Conservation (phyloP, 2,113 vertebrate genomes). For the Hypomesus transpacificus region DNA sequence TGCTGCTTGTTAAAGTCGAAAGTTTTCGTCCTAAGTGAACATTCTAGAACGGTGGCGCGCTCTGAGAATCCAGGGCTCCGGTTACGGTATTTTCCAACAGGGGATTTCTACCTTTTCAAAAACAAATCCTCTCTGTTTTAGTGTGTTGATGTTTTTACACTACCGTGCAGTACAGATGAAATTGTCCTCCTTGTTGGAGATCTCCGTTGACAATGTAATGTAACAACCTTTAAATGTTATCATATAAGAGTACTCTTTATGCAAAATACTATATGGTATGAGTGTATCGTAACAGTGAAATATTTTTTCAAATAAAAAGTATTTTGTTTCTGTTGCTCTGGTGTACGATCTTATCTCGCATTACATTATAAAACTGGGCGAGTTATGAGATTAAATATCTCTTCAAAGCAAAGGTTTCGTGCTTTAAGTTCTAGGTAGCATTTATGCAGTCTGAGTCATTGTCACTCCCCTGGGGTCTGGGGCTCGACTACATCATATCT, state of each 20-base stretch:
- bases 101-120: not conserved
- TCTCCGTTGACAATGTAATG: conserved; percentile 89
- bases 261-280: conserved; percentile 94
- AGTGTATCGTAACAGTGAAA: conserved; percentile 98
- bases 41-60: too few species aligned
- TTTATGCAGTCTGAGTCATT: too few species aligned
- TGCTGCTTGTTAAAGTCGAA: too few species aligned
- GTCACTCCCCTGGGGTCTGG: too few species aligned
- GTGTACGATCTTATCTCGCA: not conserved
- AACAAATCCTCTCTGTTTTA: conserved; percentile 41
- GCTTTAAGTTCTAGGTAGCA: too few species aligned
- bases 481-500: too few species aligned
- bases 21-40: too few species aligned
- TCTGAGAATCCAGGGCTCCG: too few species aligned
- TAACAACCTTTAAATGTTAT: conserved; percentile 84
- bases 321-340: conserved; percentile 78
- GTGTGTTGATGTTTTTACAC: conserved; percentile 88
- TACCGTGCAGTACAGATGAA: conserved; percentile 73
- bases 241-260: conserved; percentile 97
- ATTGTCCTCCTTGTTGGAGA: conserved; percentile 81
- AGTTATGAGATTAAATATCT: not conserved
- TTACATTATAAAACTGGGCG: not conserved
- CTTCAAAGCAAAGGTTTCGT: too few species aligned
- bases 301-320: conserved; percentile 96
- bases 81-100: not conserved